Base-by-base conservation (phyloP, 2,113 vertebrate species). In the Sigmodon hispidus region DNA sequence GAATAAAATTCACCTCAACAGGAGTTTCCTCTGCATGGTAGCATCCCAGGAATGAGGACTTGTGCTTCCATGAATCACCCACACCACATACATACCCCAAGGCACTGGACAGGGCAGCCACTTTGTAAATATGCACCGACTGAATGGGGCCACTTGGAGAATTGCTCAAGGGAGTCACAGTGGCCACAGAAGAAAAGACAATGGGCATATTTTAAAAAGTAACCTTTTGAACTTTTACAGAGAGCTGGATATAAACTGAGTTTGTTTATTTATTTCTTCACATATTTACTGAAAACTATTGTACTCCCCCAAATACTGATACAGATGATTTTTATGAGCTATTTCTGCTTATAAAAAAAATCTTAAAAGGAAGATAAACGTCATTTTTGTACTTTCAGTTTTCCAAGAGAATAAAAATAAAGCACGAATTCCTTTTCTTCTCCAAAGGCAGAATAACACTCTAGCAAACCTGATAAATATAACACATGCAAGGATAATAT, bases 221-320 rank as follows among this genome's bases (percentile, higher is more conserved):
- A 87, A 57, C 4, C 36, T 93, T 90, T 81, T 73, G 94, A 86
- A 91, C 90, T 65, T 75, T 79, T 55, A 69, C 24, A 63, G 29
- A 87, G 43, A 84, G 40, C 40, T 13, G 29, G 22, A 4, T 69
- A 26, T 15, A 81, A 85, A 88, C 8, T 45, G 59, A 67, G 75
- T 36, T 31, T 79, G 29, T 31, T 52, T 59, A 76, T 67, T 36
- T 77, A 75, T 83, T 63, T 76, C 91, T 93, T 92, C 15, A 72
- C 31, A 55, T 84, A 55, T 43, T 92, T 94, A 55, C 69, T 92
- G 80, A 86, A 90, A 84, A 90, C 45, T 70, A 61, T 76, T 12
- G 89, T 0, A 1, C 16, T 17, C 26, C n/a, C 45, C 69, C 59
- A 43, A 72, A 88, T 31, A 89, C 48, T 77, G 91, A 87, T 34